Evolutionary conservation across 2,797 vertebrate genomes (phyloP), one percentile per base, ranked within the genome.

Genomic region (Esox lucius): DNA sequence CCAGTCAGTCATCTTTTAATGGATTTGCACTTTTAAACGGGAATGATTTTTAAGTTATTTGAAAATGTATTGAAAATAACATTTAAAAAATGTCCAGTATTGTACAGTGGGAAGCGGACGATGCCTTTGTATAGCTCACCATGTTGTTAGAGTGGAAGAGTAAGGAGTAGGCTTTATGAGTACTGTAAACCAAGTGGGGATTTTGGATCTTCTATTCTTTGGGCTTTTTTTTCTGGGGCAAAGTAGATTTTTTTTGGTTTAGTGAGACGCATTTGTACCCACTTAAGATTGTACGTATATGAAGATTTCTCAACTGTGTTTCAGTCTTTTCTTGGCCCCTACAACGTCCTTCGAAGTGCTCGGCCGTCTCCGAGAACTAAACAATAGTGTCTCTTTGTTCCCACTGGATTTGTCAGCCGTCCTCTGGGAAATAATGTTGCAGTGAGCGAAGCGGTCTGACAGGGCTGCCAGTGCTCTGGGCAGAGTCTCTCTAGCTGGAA

Each of bases 21-120:
- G 69, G 83, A 84, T 74, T 83, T 86, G 85, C 86, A 88, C 85
- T 88, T 85, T 87, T 77, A 83, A 76, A 79, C 80, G 78, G 85
- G 84, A 79, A 77, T 68, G 77, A 85, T 75, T 79, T 84, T 64
- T 64, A 84, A 87, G 71, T 87, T 85, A 86, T 89, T 89, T 77
- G 68, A 76, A 84, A 72, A 65, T 65, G 73, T 51, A 76, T 73
- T 72, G 33, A 71, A 82, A 80, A 81, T 61, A 69, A 76, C 65
- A 6, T 82, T 72, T 56, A 69, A 72, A 71, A 69, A 61, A 66
- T 78, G 75, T 84, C 76, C 80, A 81, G 81, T 80, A 71, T 76
- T 84, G 85, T 86, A 83, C 77, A 85, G 78, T 56, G 80, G 77
- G 73, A 83, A 81, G 81, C 51, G 69, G 78, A 85, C 59, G 61